A percentile compares a stretch with the other conserved stretches of the same genome.
These are phyloP conservation scores for Nymphalis polychloros DNA, from an alignment of 2,888 invertebrate genomes.

Conservation along the genomic window DNA sequence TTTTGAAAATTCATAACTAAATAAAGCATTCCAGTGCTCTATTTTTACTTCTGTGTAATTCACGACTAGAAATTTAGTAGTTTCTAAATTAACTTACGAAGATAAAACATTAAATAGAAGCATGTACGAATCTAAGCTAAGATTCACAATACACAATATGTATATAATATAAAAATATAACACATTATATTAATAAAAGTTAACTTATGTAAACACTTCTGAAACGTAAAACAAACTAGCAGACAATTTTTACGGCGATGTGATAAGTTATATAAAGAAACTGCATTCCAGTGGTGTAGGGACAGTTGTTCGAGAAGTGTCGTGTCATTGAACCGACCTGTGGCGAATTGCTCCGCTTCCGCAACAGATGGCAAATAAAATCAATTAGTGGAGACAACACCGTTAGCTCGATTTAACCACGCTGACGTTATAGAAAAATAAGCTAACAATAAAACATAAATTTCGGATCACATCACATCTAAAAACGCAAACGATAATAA, in stretches of 20 bases:
- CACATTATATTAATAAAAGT: background rate
- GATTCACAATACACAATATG: too few species aligned
- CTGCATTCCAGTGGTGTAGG: slow-evolving; percentile 63
- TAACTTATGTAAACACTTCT: too few species aligned
- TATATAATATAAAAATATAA: background rate
- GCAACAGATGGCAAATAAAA: slow-evolving; percentile 64
- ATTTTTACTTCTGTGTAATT: background rate
- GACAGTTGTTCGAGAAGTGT: slow-evolving; percentile 49
- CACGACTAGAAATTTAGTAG: background rate
- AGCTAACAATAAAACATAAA: slow-evolving; percentile 25
- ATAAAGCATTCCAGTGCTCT: background rate
- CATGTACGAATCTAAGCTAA: too few species aligned
- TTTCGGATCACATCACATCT: slow-evolving; percentile 33
- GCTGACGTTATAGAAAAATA: slow-evolving; percentile 40
- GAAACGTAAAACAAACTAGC: slow-evolving; percentile 22
- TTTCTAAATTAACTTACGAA: too few species aligned
- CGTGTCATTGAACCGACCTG: slow-evolving; percentile 73
- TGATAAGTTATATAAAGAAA: slow-evolving; percentile 42
- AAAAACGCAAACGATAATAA: slow-evolving; percentile 30
- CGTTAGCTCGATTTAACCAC: slow-evolving; percentile 49
- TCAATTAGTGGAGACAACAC: slow-evolving; percentile 60
- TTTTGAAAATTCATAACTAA: slow-evolving; percentile 1
- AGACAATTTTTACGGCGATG: slow-evolving; percentile 34
- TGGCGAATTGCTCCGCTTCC: slow-evolving; percentile 66
- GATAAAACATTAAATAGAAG: too few species aligned